phyloP scores from a whole-genome alignment of 2,113 vertebrate species.

The Cepphus grylle region DNA sequence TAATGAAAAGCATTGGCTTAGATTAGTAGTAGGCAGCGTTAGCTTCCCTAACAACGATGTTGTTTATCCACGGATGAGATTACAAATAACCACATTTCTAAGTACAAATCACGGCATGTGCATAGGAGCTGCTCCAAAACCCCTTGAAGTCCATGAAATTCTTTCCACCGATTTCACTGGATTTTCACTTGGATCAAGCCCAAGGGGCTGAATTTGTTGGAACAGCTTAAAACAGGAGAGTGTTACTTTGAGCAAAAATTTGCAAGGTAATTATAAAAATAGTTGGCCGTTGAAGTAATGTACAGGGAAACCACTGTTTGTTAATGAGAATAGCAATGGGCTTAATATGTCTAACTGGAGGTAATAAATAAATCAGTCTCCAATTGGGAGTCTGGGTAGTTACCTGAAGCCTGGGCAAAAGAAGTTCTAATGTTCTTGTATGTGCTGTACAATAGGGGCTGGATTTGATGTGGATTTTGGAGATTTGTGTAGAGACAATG shows the following conservation, averaged over 20 bases:
- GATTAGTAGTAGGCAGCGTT: neutral
- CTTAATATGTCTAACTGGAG: conserved; percentile 55
- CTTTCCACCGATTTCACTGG: neutral
- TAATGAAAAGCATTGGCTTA: neutral
- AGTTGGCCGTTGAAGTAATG: conserved; percentile 37
- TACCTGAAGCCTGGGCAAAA: neutral
- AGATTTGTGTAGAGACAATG: neutral
- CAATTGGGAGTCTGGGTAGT: neutral
- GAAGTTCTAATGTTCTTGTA: neutral
- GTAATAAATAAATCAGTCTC: conserved; percentile 40
- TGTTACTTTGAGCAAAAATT: conserved; percentile 35
- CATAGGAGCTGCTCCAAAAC: neutral
- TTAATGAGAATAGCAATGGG: conserved; percentile 33
- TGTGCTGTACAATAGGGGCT: neutral
- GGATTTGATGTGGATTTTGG: neutral
- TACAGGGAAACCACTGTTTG: conserved; percentile 29
- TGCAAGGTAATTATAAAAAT: conserved; percentile 51
- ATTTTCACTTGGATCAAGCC: conserved; percentile 18
- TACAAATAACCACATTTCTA: neutral
- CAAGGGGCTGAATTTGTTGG: conserved; percentile 15
- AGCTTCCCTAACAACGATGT: neutral
- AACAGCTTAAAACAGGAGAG: neutral
- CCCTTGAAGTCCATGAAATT: neutral
- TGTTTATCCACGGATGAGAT: neutral
- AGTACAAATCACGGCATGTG: neutral